A percentile compares a stretch with the other conserved stretches of the same genome.
These are phyloP conservation scores for Phortica magna DNA, from an alignment of 2,888 invertebrate species.

Conservation along the genomic window DNA sequence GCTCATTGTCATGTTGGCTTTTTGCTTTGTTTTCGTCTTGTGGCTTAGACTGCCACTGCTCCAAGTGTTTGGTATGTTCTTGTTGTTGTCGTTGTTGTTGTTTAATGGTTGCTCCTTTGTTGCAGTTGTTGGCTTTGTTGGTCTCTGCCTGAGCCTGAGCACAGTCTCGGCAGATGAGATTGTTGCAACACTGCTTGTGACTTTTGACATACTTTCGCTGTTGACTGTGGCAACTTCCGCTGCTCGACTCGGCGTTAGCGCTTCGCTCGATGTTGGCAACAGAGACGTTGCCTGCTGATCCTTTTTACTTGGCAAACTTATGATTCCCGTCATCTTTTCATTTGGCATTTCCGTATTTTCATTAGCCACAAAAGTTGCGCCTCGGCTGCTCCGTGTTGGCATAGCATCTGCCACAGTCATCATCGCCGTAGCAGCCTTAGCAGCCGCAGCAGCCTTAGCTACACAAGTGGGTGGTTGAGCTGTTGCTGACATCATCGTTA, in stretches of 20 bases:
- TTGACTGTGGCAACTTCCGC: slow-evolving; percentile 41
- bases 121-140: slow-evolving; percentile 36
- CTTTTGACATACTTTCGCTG: slow-evolving; percentile 55
- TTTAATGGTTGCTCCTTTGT: slow-evolving; percentile 47
- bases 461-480: slow-evolving; percentile 47
- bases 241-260: slow-evolving; percentile 14
- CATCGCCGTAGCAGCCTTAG: background rate
- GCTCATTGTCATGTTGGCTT: slow-evolving; percentile 23
- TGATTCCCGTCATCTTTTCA: slow-evolving; percentile 33
- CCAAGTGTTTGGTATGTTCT: slow-evolving; percentile 39
- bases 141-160: no score
- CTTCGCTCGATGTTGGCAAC: slow-evolving; percentile 39
- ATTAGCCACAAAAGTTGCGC: slow-evolving; percentile 32
- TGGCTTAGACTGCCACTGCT: slow-evolving; percentile 26
- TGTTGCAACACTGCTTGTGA: slow-evolving; percentile 47
- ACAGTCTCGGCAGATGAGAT: slow-evolving; percentile 35
- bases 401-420: slow-evolving; percentile 7
- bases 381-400: slow-evolving; percentile 16
- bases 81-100: slow-evolving; percentile 2
- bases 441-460: no score
- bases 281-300: slow-evolving; percentile 16
- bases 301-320: slow-evolving; percentile 44
- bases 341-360: slow-evolving; percentile 28
- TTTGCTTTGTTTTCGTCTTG: background rate
- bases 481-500: slow-evolving; percentile 3